phyloP scores from a whole-genome alignment of 2,888 invertebrate species.

The Orgyia antiqua region DNA sequence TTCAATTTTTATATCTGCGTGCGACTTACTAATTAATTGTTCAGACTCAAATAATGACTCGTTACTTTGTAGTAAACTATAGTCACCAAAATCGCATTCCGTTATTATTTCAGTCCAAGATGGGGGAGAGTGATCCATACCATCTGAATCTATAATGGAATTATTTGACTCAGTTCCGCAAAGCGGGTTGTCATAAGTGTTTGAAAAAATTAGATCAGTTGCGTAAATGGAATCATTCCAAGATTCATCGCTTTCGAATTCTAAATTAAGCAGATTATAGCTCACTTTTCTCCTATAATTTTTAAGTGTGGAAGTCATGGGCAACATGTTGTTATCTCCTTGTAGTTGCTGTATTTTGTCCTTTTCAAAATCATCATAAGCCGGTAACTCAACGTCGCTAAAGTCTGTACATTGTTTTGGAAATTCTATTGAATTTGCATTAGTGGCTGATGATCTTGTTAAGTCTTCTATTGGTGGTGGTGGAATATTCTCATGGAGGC shows the following conservation, averaged over 20 bases:
- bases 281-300: slow-evolving; percentile 41
- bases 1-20: slow-evolving; percentile 18
- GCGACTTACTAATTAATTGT: slow-evolving; percentile 4
- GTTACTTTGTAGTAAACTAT: slow-evolving; percentile 3
- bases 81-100: slow-evolving; percentile 1
- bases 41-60: slow-evolving; percentile 1
- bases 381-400: slow-evolving; percentile 46
- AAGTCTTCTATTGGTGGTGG: slow-evolving; percentile 53
- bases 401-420: slow-evolving; percentile 29
- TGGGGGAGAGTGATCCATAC: slow-evolving; percentile 27
- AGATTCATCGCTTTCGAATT: slow-evolving; percentile 38
- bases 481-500: slow-evolving; percentile 50
- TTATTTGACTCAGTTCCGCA: not conserved
- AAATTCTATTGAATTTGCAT: slow-evolving; percentile 20
- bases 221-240: slow-evolving; percentile 67
- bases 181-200: too few relatives aligned
- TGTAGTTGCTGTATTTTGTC: slow-evolving; percentile 34
- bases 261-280: slow-evolving; percentile 38
- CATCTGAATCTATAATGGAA: slow-evolving; percentile 16
- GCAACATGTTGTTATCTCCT: slow-evolving; percentile 25
- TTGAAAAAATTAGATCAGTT: slow-evolving; percentile 38
- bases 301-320: slow-evolving; percentile 54
- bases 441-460: slow-evolving; percentile 11
- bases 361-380: slow-evolving; percentile 53
- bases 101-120: slow-evolving; percentile 59